Evolutionary conservation across 2,797 vertebrate genomes (phyloP), one percentile per base, ranked within the genome.

Genomic region (Arnoldichthys spilopterus): DNA sequence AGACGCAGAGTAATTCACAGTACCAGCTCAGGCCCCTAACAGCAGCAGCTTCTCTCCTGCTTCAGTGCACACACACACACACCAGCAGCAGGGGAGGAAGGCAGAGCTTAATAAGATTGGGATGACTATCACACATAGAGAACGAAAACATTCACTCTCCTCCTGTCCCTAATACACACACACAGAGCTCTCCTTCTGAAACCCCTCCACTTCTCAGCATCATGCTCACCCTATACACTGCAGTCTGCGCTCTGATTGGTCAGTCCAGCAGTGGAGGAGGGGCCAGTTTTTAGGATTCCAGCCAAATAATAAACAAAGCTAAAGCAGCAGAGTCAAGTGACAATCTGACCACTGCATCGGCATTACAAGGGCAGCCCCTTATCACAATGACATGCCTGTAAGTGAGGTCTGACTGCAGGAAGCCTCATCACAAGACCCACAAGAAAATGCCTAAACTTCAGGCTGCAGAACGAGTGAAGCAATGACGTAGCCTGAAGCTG

Each of bases 81-180:
- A 63, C 72, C 68, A 37, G 13, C 34, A 45, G 43, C 43, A 37
- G 68, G 72, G 70, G 75, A 80, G 86, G 88, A 87, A 89, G 86
- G 78, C 82, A 89, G 86, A 84, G 71, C 88, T 90, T 94, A 94
- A 95, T 93, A 84, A 93, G 90, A 93, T 87, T 62, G 87, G 92
- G 90, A 94, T 94, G 93, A 95, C 93, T 89, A 88, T 91, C 88
- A 91, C 86, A 92, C 91, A 90, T 76, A 86, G 82, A 80, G 81
- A 80, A 86, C 86, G 83, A 84, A 86, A 85, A 89, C 84, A 90
- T 86, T 83, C 73, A 68, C 30, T 77, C 64, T 81, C 24, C 61
- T 54, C 76, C 58, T 59, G 59, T 67, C 66, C 61, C 6, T 13
- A 45, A 12, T 11, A 45, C 22, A 49, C 70, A 82, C 80, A 79